phyloP scores from a whole-genome alignment of 2,888 invertebrate genomes.

The Drosophila pseudotakahashii region DNA sequence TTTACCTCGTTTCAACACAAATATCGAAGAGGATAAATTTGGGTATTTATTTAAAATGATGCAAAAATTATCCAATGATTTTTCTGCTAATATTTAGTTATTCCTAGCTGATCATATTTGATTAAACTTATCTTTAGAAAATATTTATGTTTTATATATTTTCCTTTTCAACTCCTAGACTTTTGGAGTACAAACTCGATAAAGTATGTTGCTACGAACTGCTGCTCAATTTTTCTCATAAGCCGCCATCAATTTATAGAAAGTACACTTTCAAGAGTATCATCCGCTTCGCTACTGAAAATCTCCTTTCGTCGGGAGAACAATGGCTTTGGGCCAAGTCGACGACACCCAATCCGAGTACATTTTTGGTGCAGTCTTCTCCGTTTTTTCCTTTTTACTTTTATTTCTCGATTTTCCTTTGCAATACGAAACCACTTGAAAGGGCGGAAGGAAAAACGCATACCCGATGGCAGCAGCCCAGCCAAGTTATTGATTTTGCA shows the following conservation, averaged over 20 bases:
- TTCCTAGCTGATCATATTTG: no score
- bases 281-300: constrained; percentile 5
- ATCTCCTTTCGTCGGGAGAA: constrained; percentile 15
- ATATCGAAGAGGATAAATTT: background rate
- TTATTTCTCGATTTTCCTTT: constrained; percentile 37
- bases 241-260: no score
- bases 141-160: background rate
- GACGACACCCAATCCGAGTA: constrained; percentile 36
- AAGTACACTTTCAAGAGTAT: constrained; percentile 7
- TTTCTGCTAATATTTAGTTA: no score
- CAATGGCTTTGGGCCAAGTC: constrained; percentile 66
- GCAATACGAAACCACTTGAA: constrained; percentile 65
- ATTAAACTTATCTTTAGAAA: no score
- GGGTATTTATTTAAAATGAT: no score
- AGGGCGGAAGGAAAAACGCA: constrained; percentile 41
- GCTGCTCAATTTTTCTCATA: background rate
- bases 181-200: background rate
- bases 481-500: constrained; percentile 68
- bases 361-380: constrained; percentile 51
- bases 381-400: constrained; percentile 18
- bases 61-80: no score
- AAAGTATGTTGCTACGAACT: background rate
- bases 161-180: background rate
- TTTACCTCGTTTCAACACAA: background rate
- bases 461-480: constrained; percentile 1